Base-by-base conservation (phyloP, 2,797 vertebrate species). In the Phrynocephalus guinanensis region DNA sequence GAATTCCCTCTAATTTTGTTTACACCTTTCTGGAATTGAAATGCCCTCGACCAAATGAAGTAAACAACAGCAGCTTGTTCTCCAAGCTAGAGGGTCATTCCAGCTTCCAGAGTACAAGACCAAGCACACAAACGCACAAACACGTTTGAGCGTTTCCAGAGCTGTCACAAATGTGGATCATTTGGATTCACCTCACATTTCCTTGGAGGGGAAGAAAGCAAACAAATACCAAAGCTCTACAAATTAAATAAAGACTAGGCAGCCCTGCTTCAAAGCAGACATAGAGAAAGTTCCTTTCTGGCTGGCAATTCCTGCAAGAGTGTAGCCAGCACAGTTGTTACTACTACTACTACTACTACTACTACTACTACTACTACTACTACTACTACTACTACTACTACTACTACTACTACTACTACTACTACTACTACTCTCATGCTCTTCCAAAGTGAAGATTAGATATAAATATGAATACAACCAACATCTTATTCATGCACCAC, bases 1-100 rank as follows among this genome's bases (percentile, higher is more conserved):
- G 94, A 95, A 96, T 96, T 94, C 93, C 90, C 91, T 95, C 93
- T 94, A 95, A 95, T 95, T 96, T 95, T 96, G 95, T 96, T 95
- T 95, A 95, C 91, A 92, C 94, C 88, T 93, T 93, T 95, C 87
- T 92, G 93, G 92, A 95, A 95, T 93, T 94, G 93, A 92, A 95
- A 95, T 94, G 93, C 93, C 94, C 95, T 80, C 94, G 94, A 93
- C 91, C 89, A 89, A 92, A 91, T 0, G 71, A 84, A 90, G 87
- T 94, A 94, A 95, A 95, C 94, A 95, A 93, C 90, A 95, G 90
- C 92, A 94, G 93, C 92, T 95, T 13, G 86, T 95, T 95, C 94
- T 94, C 90, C 91, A 93, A 22, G 93, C 94, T 93, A 96, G 93
- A 95, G 86, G 92, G 86, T n/a, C 93, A 95, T 93, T 92, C 92